Evolutionary conservation across 2,888 invertebrate genomes (phyloP).

Genomic region (Coenonympha glycerion): DNA sequence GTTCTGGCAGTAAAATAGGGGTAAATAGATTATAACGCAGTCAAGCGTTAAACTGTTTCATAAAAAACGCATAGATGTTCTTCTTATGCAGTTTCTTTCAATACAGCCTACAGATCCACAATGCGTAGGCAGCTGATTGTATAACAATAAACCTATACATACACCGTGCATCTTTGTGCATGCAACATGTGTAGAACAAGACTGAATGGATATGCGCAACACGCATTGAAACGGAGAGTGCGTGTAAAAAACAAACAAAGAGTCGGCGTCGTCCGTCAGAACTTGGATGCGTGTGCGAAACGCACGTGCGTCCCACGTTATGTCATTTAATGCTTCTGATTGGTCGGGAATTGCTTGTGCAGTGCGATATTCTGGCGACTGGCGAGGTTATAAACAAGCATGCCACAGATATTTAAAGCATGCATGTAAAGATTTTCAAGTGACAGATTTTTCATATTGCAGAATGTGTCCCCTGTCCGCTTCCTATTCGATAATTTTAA

Average conservation of each 20-base stretch:
- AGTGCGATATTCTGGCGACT: background rate
- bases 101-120: background rate
- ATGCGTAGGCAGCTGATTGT: constrained; percentile 1
- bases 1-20: background rate
- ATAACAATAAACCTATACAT: constrained; percentile 3
- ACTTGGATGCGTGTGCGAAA: constrained; percentile 36
- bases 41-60: background rate
- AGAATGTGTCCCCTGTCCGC: too few relatives aligned
- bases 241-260: constrained; percentile 27
- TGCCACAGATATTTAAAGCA: too few relatives aligned
- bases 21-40: background rate
- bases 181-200: constrained; percentile 16
- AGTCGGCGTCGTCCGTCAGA: constrained; percentile 6
- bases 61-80: background rate
- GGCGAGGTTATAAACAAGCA: too few relatives aligned
- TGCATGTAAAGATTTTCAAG: background rate
- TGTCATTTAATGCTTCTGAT: constrained; percentile 16
- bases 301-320: constrained; percentile 44
- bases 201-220: constrained; percentile 17
- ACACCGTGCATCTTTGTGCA: constrained; percentile 6
- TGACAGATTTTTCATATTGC: too few relatives aligned
- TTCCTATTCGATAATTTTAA: too few relatives aligned
- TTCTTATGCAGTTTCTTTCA: background rate
- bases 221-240: constrained; percentile 21
- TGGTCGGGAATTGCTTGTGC: constrained; percentile 4